Evolutionary conservation across 2,888 invertebrate species (phyloP).

Genomic region (Apamea sordens): DNA sequence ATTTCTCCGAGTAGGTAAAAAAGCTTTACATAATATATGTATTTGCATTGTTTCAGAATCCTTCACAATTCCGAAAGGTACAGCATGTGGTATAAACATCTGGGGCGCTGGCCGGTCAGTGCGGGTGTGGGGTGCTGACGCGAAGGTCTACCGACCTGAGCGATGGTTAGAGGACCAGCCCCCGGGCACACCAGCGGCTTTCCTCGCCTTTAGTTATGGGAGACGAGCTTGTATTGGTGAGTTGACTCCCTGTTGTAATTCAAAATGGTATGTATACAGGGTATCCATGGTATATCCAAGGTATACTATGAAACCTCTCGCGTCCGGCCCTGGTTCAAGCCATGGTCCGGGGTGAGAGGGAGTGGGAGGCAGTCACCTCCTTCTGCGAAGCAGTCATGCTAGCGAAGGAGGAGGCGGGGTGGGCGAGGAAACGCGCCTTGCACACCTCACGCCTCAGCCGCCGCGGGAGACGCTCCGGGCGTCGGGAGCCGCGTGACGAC

Average conservation of each 20-base stretch:
- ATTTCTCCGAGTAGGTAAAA: not conserved
- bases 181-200: conserved; percentile 60
- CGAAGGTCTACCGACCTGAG: conserved; percentile 75
- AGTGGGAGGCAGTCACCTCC: too few species aligned
- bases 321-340: too few species aligned
- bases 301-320: too few species aligned
- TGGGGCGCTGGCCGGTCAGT: conserved; percentile 79
- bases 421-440: too few species aligned
- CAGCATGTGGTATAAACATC: conserved; percentile 71
- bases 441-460: too few species aligned
- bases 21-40: too few species aligned
- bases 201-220: conserved; percentile 79
- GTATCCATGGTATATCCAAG: too few species aligned
- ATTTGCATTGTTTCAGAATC: conserved; percentile 70
- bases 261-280: not conserved
- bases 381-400: too few species aligned
- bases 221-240: conserved; percentile 67
- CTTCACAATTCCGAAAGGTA: conserved; percentile 75
- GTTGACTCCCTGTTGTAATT: not conserved
- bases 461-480: too few species aligned
- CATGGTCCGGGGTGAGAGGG: too few species aligned
- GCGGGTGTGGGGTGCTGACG: conserved; percentile 78
- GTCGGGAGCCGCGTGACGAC: too few species aligned
- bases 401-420: too few species aligned
- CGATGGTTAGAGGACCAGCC: conserved; percentile 75